Evolutionary conservation across 1,140 invertebrate genomes (phyloP).

Genomic region (Zaprionus kolodkinae): DNA sequence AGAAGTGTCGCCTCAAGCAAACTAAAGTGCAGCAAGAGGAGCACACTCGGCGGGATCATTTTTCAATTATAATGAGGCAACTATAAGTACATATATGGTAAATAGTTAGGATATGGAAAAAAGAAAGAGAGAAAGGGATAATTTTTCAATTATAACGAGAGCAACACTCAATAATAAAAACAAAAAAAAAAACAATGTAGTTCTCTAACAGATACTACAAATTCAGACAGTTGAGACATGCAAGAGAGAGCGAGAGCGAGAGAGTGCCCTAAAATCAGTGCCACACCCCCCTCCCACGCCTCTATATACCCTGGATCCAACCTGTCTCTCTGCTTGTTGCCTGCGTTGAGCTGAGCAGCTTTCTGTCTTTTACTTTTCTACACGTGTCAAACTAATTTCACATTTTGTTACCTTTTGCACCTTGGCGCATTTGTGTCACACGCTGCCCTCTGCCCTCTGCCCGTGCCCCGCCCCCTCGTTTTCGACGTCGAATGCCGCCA

Average conservation of each 20-base stretch:
- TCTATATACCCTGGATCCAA: not conserved
- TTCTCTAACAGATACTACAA: not conserved
- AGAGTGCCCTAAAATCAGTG: conserved; percentile 11
- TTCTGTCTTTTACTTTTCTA: conserved; percentile 46
- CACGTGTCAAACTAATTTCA: conserved; percentile 81
- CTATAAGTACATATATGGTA: not conserved
- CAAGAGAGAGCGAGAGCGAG: not conserved
- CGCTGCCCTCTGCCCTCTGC: not conserved
- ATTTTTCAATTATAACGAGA: conserved; percentile 1
- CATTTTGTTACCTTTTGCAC: conserved; percentile 79
- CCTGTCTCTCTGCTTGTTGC: not conserved
- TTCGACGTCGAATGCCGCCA: conserved; percentile 21
- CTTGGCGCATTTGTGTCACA: conserved; percentile 68
- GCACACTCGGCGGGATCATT: not conserved
- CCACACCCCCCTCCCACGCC: conserved; percentile 2
- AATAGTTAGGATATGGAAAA: not conserved
- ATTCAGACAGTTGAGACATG: not conserved
- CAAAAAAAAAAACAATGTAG: not conserved
- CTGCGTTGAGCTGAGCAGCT: conserved; percentile 49
- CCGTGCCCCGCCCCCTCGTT: too few species aligned
- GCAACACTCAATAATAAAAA: not conserved
- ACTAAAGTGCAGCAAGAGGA: not conserved
- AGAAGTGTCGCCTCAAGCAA: not conserved
- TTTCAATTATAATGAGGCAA: conserved; percentile 3
- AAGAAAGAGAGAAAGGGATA: too few species aligned